phyloP scores from a whole-genome alignment of 1,140 invertebrate species.

The Amphibalanus amphitrite region DNA sequence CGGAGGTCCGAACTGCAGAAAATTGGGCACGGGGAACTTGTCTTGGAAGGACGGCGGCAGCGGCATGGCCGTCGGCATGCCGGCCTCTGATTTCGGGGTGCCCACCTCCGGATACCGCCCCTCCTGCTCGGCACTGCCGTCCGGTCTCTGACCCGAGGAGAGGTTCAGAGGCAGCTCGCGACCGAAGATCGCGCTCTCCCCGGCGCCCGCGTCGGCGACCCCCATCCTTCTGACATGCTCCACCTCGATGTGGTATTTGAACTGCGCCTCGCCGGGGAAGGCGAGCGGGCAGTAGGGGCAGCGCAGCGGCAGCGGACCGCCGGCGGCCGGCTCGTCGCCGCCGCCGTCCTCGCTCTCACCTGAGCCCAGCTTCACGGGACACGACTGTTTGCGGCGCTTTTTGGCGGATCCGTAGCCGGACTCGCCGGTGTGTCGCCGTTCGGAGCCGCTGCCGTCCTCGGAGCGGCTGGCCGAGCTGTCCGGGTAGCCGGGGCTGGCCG shows the following conservation, averaged over 20 bases:
- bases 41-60: conserved; percentile 18
- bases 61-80: conserved; percentile 14
- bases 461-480: background rate
- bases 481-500: background rate
- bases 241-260: conserved; percentile 9
- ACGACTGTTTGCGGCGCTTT: conserved; percentile 27
- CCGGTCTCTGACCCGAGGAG: conserved; percentile 3
- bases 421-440: background rate
- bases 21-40: conserved; percentile 15
- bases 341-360: conserved; percentile 21
- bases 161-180: conserved; percentile 1
- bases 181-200: conserved; percentile 10
- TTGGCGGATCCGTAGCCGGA: conserved; percentile 14
- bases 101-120: conserved; percentile 11
- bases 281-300: conserved; percentile 1
- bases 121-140: conserved; percentile 5
- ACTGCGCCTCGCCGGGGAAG: conserved; percentile 10
- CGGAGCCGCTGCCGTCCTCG: background rate
- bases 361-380: conserved; percentile 23
- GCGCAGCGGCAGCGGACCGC: conserved; percentile 6
- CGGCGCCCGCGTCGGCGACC: conserved; percentile 12
- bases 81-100: conserved; percentile 8
- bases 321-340: conserved; percentile 19
- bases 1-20: conserved; percentile 18
- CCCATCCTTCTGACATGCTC: conserved; percentile 13